Conservation (phyloP, 1,140 invertebrate genomes). For the Hydropsyche tenuis region DNA sequence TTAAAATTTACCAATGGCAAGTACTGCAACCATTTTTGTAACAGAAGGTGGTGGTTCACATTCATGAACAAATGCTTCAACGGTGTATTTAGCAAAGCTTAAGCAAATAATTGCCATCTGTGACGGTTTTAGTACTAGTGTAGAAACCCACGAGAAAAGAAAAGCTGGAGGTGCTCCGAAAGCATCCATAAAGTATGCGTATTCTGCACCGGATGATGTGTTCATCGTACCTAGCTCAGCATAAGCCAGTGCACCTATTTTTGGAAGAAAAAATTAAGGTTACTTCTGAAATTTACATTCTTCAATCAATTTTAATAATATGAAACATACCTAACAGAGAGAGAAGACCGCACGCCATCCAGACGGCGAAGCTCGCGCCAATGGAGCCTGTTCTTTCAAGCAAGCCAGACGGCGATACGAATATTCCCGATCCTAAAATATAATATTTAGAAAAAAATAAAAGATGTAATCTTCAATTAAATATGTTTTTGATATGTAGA, state of each 20-base stretch:
- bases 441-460: not conserved
- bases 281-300: no score
- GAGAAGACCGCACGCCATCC: slow-evolving; percentile 90
- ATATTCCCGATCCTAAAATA: slow-evolving; percentile 89
- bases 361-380: slow-evolving; percentile 92
- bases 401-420: slow-evolving; percentile 95
- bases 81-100: slow-evolving; percentile 92
- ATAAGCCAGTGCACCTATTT: slow-evolving; percentile 87
- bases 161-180: slow-evolving; percentile 89
- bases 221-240: slow-evolving; percentile 94
- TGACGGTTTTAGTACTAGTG: slow-evolving; percentile 89
- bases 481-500: no score
- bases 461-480: no score
- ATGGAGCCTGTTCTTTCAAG: slow-evolving; percentile 90
- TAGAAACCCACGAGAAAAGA: slow-evolving; percentile 89
- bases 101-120: slow-evolving; percentile 94
- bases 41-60: slow-evolving; percentile 75
- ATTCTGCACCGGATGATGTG: slow-evolving; percentile 91
- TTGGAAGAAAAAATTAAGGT: slow-evolving; percentile 46
- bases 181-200: slow-evolving; percentile 91
- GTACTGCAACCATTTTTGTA: slow-evolving; percentile 80
- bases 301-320: not conserved
- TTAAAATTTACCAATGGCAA: slow-evolving; percentile 74
- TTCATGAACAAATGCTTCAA: slow-evolving; percentile 88
- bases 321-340: slow-evolving; percentile 79